Conservation (phyloP, 2,113 vertebrate species). For the Panthera uncia region DNA sequence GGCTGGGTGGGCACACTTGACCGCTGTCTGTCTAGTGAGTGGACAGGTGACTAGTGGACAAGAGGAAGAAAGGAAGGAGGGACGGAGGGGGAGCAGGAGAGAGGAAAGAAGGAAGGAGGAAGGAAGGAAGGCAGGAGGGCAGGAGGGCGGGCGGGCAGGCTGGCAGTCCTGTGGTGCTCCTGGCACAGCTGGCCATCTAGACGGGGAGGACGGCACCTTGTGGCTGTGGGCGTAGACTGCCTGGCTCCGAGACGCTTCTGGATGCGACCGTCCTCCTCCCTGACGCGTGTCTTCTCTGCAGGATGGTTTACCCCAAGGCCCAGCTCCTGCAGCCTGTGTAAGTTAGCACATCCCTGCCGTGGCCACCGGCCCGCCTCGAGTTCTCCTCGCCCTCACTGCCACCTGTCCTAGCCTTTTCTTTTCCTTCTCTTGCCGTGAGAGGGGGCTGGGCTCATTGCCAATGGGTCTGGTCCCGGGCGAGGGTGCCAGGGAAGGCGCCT, state of each 20-base stretch:
- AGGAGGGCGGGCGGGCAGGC: too few species aligned
- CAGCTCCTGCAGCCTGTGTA: conserved; percentile 19
- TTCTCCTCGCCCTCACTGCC: too few species aligned
- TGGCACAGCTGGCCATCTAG: background rate
- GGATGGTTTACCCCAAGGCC: conserved; percentile 21
- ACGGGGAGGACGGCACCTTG: background rate
- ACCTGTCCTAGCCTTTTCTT: background rate
- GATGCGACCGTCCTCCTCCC: background rate
- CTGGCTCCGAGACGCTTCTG: fast-evolving
- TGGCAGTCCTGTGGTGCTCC: background rate
- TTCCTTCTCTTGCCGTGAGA: fast-evolving
- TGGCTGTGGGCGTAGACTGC: background rate
- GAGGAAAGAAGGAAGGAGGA: background rate
- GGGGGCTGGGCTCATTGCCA: background rate
- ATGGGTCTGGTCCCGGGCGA: background rate
- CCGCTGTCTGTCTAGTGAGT: background rate
- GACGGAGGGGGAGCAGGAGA: too few species aligned
- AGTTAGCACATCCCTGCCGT: background rate
- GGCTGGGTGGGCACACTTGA: background rate
- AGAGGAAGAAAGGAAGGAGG: background rate
- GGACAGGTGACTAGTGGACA: too few species aligned
- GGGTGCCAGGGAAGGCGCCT: background rate
- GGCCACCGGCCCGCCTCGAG: too few species aligned
- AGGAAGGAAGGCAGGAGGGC: background rate
- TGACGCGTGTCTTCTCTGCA: background rate